Evolutionary conservation across 2,797 vertebrate species (phyloP).

Genomic region (Nannoperca obscura): DNA sequence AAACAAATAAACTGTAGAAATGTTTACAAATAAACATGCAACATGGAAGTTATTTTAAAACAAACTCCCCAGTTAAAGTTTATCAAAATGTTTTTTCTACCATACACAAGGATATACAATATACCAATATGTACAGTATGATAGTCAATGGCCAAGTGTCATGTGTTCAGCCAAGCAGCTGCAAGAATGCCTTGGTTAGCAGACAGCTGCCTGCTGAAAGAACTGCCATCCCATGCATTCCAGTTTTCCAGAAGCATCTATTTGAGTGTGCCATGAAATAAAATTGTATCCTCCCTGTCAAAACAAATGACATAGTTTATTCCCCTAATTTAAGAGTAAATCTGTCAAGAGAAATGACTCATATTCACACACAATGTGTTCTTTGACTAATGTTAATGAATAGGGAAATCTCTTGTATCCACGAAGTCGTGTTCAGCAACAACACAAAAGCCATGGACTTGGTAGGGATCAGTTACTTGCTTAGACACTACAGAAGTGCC

Average conservation of each 20-base stretch:
- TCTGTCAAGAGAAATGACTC: background rate
- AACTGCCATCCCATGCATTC: conserved; percentile 39
- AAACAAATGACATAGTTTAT: conserved; percentile 1
- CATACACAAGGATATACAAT: background rate
- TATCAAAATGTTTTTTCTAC: background rate
- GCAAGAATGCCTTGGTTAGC: conserved; percentile 39
- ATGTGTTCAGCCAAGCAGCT: conserved; percentile 68
- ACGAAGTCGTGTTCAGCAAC: background rate
- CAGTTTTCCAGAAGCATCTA: conserved; percentile 24
- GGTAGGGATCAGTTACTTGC: background rate
- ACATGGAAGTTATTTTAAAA: background rate
- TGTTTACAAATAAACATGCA: background rate
- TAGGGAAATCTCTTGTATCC: background rate
- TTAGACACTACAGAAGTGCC: background rate
- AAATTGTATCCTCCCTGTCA: conserved; percentile 10
- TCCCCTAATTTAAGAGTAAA: background rate
- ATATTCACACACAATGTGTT: background rate
- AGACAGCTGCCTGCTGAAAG: conserved; percentile 65
- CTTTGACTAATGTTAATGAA: background rate
- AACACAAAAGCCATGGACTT: background rate
- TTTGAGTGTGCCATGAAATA: conserved; percentile 19
- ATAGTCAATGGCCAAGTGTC: conserved; percentile 17
- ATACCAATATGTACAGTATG: background rate
- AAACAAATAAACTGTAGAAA: background rate
- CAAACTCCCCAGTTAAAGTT: no score